These are phyloP conservation scores for Listronotus bonariensis DNA, from an alignment of 1,140 invertebrate species.

Conservation along the genomic window DNA sequence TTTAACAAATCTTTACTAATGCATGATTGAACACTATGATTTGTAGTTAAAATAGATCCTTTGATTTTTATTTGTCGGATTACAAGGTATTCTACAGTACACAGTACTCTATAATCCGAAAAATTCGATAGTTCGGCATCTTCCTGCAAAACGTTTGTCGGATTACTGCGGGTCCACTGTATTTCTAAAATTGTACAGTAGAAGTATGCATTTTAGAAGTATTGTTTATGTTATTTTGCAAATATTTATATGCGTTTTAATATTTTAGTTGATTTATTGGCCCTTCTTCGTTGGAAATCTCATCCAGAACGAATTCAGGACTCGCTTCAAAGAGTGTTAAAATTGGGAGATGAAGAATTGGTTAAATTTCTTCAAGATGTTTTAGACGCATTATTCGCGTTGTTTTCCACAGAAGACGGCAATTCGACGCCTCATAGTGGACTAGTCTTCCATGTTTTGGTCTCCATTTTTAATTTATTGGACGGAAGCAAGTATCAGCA, in stretches of 20 bases:
- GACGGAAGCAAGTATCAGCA: constrained; percentile 94
- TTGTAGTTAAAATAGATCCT: too few relatives aligned
- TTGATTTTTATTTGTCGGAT: too few relatives aligned
- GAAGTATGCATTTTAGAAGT: too few relatives aligned
- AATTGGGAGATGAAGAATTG: constrained; percentile 85
- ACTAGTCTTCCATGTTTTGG: constrained; percentile 71
- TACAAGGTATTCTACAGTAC: too few relatives aligned
- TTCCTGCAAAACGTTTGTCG: too few relatives aligned
- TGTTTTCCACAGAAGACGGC: constrained; percentile 93
- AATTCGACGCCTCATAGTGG: constrained; percentile 72
- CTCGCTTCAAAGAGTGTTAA: constrained; percentile 78
- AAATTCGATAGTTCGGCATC: too few relatives aligned
- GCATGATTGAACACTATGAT: too few relatives aligned
- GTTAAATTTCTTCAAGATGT: constrained; percentile 97
- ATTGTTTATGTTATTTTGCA: too few relatives aligned
- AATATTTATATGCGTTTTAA: background rate
- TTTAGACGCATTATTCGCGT: constrained; percentile 90
- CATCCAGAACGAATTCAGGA: constrained; percentile 85
- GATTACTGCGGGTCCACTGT: too few relatives aligned
- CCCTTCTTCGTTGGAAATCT: constrained; percentile 87
- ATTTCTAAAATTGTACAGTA: too few relatives aligned
- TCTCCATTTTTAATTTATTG: constrained; percentile 89
- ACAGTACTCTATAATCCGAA: too few relatives aligned
- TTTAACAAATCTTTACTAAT: too few relatives aligned
- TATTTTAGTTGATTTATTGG: constrained; percentile 79